These are phyloP conservation scores for Dasypus novemcinctus DNA, from an alignment of 2,113 vertebrate species.

Conservation along the genomic window DNA sequence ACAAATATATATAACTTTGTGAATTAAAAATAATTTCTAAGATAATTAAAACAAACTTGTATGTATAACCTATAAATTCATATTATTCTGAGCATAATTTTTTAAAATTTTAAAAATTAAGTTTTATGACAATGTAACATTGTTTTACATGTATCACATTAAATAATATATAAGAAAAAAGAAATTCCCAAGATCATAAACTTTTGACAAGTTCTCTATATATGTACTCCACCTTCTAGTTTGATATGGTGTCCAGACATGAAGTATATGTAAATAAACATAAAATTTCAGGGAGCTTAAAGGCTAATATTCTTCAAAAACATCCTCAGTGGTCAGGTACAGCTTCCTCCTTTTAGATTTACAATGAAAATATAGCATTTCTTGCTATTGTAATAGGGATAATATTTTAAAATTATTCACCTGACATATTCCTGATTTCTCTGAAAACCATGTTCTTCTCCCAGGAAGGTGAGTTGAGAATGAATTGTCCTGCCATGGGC, in stretches of 20 bases:
- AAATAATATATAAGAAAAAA: background rate
- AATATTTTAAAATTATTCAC: background rate
- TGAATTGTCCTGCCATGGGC: background rate
- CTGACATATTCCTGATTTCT: background rate
- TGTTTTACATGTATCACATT: background rate
- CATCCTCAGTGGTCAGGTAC: background rate
- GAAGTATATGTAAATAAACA: background rate
- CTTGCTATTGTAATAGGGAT: background rate
- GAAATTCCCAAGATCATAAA: background rate
- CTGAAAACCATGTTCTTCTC: background rate
- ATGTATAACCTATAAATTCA: background rate
- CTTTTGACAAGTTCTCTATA: background rate
- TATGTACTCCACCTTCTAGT: background rate
- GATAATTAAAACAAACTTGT: background rate
- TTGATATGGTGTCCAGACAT: background rate
- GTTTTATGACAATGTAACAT: background rate
- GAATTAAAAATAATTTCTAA: background rate
- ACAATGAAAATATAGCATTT: background rate
- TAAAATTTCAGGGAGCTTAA: background rate
- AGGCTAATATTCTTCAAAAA: slow-evolving; percentile 20
- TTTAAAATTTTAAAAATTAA: background rate
- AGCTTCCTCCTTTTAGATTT: background rate
- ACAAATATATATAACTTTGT: background rate
- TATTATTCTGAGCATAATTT: background rate
- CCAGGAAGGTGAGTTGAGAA: background rate